Base-by-base conservation (phyloP, 2,888 invertebrate genomes). In the Patella ulyssiponensis region DNA sequence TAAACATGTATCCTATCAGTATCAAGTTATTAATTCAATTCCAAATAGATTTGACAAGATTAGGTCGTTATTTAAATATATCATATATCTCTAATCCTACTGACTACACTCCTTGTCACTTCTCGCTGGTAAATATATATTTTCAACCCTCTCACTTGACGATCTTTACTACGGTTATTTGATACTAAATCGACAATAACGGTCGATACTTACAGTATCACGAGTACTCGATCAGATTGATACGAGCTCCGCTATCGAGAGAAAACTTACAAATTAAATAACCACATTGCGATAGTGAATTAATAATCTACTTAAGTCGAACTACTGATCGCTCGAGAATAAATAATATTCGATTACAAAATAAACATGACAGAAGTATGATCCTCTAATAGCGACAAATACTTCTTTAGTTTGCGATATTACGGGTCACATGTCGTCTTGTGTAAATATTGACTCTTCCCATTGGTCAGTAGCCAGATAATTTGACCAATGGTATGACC, bases 331-430 rank as follows among this genome's bases (percentile, higher is more conserved):
- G 23, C 23, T 64, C 20, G 64, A 23, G 64, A 64, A 64, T 64
- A 64, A 64, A 64, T 64, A 64, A 64, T 64, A 64, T 64, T 64
- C 64, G 20, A 64, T 64, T 64, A 64, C 64, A 23, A 3, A 23
- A 23, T 64, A 11, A 64, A 64, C 64, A 64, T 23, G 23, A 20
- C 11, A 14, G 20, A n/a, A 20, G 64, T 64, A 23, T 64, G 20
- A 64, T 64, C 20, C 64, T 64, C 20, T 20, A 64, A 64, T 23
- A 20, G 11, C 64, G 64, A 64, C 64, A 64, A 64, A 64, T 64
- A 64, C 23, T 64, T 64, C 64, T 64, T 64, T 64, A 23, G 20
- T 23, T 64, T 64, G 64, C 23, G 64, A 23, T 64, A 15, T 23
- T 64, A 23, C 23, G 1, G 64, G 64, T 64, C 64, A 64, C 20